These are phyloP conservation scores for Lerema accius DNA, from an alignment of 1,140 invertebrate genomes.

Conservation along the genomic window DNA sequence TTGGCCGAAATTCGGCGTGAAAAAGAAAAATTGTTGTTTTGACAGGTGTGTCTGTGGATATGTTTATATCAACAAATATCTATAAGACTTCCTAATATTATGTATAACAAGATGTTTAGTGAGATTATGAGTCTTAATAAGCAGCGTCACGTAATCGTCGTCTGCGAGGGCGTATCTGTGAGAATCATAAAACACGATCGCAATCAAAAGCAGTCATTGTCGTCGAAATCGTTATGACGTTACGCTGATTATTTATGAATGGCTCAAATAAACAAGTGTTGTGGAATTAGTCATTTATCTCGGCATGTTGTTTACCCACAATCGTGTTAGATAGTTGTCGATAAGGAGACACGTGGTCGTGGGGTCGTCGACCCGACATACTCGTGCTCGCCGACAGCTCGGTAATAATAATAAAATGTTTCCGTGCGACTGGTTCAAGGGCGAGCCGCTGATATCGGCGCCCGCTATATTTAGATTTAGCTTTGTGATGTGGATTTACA, in stretches of 20 bases:
- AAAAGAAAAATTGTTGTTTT: too few species aligned
- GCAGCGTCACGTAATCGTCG: constrained; percentile 10
- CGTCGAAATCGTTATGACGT: constrained; percentile 58
- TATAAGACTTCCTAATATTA: too few species aligned
- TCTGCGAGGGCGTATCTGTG: constrained; percentile 14
- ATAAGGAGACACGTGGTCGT: constrained; percentile 81
- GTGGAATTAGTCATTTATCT: constrained; percentile 82
- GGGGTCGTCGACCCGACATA: constrained; percentile 79
- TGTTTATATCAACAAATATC: not conserved
- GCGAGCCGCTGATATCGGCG: constrained; percentile 82
- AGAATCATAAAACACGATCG: constrained; percentile 20
- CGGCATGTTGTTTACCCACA: constrained; percentile 79
- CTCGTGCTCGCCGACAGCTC: constrained; percentile 81
- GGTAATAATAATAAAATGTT: constrained; percentile 83
- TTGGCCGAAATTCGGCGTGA: too few species aligned
- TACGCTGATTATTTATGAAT: constrained; percentile 75
- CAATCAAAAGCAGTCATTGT: constrained; percentile 41
- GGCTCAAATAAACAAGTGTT: constrained; percentile 69
- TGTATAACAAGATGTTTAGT: too few species aligned
- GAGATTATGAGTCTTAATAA: constrained; percentile 10
- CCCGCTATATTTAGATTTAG: constrained; percentile 82
- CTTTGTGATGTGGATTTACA: constrained; percentile 70
- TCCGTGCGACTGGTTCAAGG: constrained; percentile 83
- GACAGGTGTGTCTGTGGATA: constrained; percentile 12
- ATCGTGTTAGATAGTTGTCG: constrained; percentile 83